Conservation (phyloP, 2,888 invertebrate species). For the Nomada ruficornis region DNA sequence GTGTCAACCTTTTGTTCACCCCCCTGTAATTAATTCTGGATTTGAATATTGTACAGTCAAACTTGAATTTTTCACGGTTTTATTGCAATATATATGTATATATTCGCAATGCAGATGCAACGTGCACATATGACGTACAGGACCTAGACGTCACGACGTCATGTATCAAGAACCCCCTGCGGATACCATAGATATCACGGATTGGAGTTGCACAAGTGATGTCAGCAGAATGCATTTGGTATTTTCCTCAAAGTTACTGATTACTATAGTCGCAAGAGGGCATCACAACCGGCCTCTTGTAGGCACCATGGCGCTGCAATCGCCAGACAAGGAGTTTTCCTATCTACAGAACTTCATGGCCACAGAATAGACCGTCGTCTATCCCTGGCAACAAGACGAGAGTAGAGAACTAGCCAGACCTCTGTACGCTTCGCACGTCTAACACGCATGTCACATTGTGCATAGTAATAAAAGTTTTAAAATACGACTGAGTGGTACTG, state of each 20-base stretch:
- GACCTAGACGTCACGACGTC: slow-evolving; percentile 2
- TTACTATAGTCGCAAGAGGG: slow-evolving; percentile 4
- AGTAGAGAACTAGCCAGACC: no score
- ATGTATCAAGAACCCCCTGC: slow-evolving; percentile 17
- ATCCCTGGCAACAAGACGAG: no score
- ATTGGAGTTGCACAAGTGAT: slow-evolving; percentile 23
- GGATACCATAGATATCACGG: slow-evolving; percentile 12
- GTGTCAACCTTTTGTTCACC: background rate
- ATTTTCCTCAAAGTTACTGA: background rate
- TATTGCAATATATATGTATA: slow-evolving; percentile 23
- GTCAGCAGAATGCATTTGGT: background rate
- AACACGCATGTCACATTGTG: no score
- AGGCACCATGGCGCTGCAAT: no score
- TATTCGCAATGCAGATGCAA: slow-evolving; percentile 57
- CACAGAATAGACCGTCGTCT: no score
- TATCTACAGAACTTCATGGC: no score
- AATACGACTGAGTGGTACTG: no score
- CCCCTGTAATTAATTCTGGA: slow-evolving; percentile 2
- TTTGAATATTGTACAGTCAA: background rate
- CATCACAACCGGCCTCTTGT: background rate
- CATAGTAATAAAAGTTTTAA: no score
- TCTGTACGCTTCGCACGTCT: no score
- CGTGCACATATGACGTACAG: slow-evolving; percentile 27
- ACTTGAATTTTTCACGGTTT: slow-evolving; percentile 20
- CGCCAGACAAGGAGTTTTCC: no score